Evolutionary conservation across 2,888 invertebrate genomes (phyloP), one percentile per base, ranked within the genome.

Genomic region (Pardosa pseudoannulata): DNA sequence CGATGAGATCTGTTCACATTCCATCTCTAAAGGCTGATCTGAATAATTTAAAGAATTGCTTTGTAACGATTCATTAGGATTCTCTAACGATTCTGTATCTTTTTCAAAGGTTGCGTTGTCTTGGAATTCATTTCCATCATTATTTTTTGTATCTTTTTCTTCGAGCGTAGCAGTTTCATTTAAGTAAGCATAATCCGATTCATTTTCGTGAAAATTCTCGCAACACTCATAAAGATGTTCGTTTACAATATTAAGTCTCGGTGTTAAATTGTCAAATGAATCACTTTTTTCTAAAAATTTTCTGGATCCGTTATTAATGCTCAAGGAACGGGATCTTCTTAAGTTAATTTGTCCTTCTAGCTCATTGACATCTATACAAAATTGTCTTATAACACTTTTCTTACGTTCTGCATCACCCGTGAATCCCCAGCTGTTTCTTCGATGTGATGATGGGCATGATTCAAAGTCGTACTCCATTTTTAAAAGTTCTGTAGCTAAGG

Each of bases 391-490:
- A 7, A 76, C 68, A 28, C 80, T 87, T 23, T 65, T 64, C 32
- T 87, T 87, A 9, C 80, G 70, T 56, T 87, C 87, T 9, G 79
- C 87, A 7, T 87, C 87, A 1, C 87, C 87, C 5, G 73, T 72
- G 31, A 87, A 87, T n/a, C 87, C 87, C 87, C 87, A 87, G 41
- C 87, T 87, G 62, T 80, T 87, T 56, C 87, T 87, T 23, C 87
- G 50, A 5, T 7, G 41, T 1, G n/a, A 19, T 0, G 71, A 50
- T 2, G 76, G 80, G 2, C 27, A 46, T 27, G 62, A 72, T 16
- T 87, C 75, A 13, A 76, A 31, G n/a, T 87, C 80, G 23, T 87
- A 80, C 29, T 80, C 80, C 75, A 87, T 76, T 46, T 75, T 88
- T 70, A 75, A 27, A 0, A 87, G 79, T 1, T 78, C 81, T 5